Percentiles rank a stretch among this genome's conserved stretches.
phyloP scores from a whole-genome alignment of 2,113 vertebrate genomes.

The Macroglossus sobrinus region DNA sequence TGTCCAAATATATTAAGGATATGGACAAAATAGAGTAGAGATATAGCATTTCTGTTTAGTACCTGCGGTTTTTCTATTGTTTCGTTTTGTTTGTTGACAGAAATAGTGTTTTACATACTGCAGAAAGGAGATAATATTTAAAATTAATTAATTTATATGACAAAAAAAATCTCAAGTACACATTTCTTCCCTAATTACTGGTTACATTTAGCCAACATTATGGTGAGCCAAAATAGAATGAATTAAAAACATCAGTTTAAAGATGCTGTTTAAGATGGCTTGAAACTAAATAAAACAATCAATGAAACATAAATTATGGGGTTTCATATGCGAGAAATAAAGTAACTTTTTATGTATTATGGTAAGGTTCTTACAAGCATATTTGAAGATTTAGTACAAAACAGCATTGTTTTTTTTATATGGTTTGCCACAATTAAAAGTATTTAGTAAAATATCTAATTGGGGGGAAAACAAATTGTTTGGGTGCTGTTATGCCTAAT shows the following conservation, averaged over 20 bases:
- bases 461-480: neutral
- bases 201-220: constrained; percentile 1
- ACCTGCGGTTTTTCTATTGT: neutral
- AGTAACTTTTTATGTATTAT: neutral
- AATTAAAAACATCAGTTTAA: neutral
- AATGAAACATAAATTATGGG: neutral
- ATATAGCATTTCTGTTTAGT: neutral
- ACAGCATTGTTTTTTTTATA: constrained; percentile 3
- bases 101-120: neutral
- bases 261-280: neutral
- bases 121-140: neutral
- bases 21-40: neutral
- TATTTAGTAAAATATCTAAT: neutral
- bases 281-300: constrained; percentile 5
- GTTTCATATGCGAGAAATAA: constrained; percentile 18
- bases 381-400: neutral
- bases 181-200: constrained; percentile 7
- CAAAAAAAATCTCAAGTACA: neutral
- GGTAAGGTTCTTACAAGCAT: neutral
- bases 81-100: neutral
- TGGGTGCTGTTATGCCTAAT: neutral
- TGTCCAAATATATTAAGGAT: neutral
- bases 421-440: neutral
- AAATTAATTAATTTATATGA: constrained; percentile 26
- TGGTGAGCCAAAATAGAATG: neutral